Base-by-base conservation (phyloP, 1,140 invertebrate species). In the Micrasema longulum region DNA sequence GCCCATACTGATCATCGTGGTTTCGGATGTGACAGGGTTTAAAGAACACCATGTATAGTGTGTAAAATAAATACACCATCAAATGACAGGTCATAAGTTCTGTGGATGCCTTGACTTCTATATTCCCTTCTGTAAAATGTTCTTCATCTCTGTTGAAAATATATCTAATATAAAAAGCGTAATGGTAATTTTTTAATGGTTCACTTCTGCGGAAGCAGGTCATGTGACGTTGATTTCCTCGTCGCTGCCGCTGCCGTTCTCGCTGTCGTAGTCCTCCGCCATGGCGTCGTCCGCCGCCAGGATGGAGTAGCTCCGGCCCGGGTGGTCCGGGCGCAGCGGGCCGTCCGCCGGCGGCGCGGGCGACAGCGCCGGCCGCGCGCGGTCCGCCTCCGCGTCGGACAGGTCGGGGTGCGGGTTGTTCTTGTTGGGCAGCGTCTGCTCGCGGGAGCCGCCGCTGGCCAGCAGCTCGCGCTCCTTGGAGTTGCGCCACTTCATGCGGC, bases 401-500 rank as follows among this genome's bases (percentile, higher is more conserved):
- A 98, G 85, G 81, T 98, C 96, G 0, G 96, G 96, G 84, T 97
- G 95, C 0, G 96, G 96, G 82, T 98, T 98, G 86, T 97, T 97
- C 81, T 98, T 98, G 81, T 95, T 98, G 0, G 96, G 96, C 23
- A 98, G 85, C 0, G 97, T 98, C 80, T 98, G 95, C 79, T 98
- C 96, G 16, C 97, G 87, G 7, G 94, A 95, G 3, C 97, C 96
- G 0, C 96, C 96, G 16, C 89, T 91, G 2, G 96, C 97, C 48
- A 99, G 84, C 0, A 99, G 86, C 83, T 99, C 97, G 14, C 97
- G 87, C 81, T 99, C 97, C 83, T 98, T 99, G 7, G 95, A 97
- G 82, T 99, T 99, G 7, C 97, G 87, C 95, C 95, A 97, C 82
- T 97, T 97, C 95, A 97, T 97, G 55, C 95, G 89, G 0, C 95